Evolutionary conservation across 2,888 invertebrate species (phyloP), one percentile per base, ranked within the genome.

Genomic region (Lapara coniferarum): DNA sequence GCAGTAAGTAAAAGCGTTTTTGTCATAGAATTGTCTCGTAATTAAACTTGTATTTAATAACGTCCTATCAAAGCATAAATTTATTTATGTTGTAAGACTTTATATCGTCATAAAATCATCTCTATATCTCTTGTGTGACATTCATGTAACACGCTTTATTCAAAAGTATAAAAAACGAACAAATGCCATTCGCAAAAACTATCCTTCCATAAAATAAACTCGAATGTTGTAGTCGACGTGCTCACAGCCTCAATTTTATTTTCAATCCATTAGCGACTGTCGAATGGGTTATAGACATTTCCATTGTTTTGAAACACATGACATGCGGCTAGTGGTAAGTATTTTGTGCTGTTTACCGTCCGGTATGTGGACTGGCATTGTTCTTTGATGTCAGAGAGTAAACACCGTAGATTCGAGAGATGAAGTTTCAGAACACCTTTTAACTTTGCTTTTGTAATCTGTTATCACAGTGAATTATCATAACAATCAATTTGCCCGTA

Each of bases 401-500:
- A 55, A 52, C 14, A 52, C 52, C 13, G 10, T 55, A 19, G 68
- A 72, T 59, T n/a, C 58, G 14, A 30, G 25, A 13, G 37, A 57
- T 19, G 30, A 14, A 14, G 30, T 12, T 59, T 58, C 16, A 8
- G 19, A 53, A 10, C 52, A 37, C 30, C n/a, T 52, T 49, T 30
- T 37, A 52, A 66, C 66, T 37, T 25, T 5, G 16, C 14, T 16
- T 75, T 75, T 77, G 80, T 80, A 77, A 83, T 84, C 83, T 76
- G 80, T 80, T 76, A 83, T 84, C 83, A 76, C 80, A 86, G 82
- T 87, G 86, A 91, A 86, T 89, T 91, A 92, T 92, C 91, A 88
- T 79, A 90, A 87, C 85, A 89, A 92, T 92, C 91, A 89, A 89
- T 92, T 89, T 83, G 84, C 83, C 85, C 84, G 85, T 85, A 78